Conservation (phyloP, 2,888 invertebrate genomes). For the Drosophila colorata region DNA sequence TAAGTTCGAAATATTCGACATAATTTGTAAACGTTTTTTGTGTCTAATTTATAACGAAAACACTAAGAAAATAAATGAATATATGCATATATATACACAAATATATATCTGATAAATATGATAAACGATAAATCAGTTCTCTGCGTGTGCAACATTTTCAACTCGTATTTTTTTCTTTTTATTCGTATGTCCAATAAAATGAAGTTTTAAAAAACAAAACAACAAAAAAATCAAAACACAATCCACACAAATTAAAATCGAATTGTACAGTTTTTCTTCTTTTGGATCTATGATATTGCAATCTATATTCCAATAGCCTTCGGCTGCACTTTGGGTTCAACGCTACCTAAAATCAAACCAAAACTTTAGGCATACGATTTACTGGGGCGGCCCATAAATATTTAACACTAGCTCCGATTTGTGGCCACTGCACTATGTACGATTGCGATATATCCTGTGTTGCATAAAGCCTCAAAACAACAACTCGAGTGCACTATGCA, state of each 20-base stretch:
- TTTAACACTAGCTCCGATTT: conserved; percentile 49
- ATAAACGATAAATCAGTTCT: conserved; percentile 18
- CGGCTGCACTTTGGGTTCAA: conserved; percentile 48
- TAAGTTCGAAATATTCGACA: conserved; percentile 54
- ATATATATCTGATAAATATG: conserved; percentile 3
- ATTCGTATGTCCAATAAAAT: conserved; percentile 9
- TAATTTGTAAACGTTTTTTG: conserved; percentile 67
- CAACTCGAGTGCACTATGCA: conserved; percentile 50
- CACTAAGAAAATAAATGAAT: conserved; percentile 19
- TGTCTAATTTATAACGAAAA: conserved; percentile 64
- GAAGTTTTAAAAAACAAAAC: not conserved
- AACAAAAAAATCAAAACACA: not conserved
- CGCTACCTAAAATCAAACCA: conserved; percentile 30
- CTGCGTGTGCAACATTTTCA: not conserved
- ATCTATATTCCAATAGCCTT: conserved; percentile 40
- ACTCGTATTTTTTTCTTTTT: conserved; percentile 1
- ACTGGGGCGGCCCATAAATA: conserved; percentile 46
- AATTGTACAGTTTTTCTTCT: conserved; percentile 16
- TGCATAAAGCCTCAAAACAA: conserved; percentile 48
- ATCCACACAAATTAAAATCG: conserved; percentile 2
- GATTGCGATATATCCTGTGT: conserved; percentile 61
- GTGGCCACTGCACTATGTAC: conserved; percentile 42
- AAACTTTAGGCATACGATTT: conserved; percentile 17
- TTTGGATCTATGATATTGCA: conserved; percentile 22
- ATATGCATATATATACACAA: conserved; percentile 14